A percentile compares a stretch with the other conserved stretches of the same genome.
These are phyloP conservation scores for Apolygus lucorum DNA, from an alignment of 1,140 invertebrate species.

Conservation along the genomic window DNA sequence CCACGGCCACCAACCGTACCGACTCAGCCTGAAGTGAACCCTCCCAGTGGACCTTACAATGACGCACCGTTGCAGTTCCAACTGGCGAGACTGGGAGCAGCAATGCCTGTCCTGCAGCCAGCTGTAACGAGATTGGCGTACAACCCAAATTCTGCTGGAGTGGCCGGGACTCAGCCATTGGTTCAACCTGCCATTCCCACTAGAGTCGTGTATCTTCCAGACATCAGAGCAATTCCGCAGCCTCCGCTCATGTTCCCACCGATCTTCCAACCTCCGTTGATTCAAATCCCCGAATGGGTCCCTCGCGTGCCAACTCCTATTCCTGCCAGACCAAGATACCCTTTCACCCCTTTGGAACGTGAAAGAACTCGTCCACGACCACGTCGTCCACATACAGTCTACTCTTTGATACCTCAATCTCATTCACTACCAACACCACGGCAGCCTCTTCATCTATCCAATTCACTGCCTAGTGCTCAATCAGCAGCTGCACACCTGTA, in stretches of 20 bases:
- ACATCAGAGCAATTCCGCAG: neutral
- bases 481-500: neutral
- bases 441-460: neutral
- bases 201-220: neutral
- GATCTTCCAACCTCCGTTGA: neutral
- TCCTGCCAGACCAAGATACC: neutral
- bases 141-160: neutral
- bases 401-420: too few species aligned
- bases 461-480: neutral
- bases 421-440: too few species aligned
- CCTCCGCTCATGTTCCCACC: neutral
- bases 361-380: neutral
- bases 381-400: neutral
- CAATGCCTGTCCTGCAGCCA: neutral
- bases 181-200: constrained; percentile 4
- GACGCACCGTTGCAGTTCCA: neutral
- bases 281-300: neutral
- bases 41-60: neutral
- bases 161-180: neutral
- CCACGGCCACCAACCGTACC: neutral
- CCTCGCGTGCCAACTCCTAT: neutral
- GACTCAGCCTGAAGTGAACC: neutral
- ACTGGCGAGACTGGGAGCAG: neutral
- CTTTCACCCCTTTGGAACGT: neutral
- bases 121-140: neutral